phyloP scores from a whole-genome alignment of 2,888 invertebrate genomes.

The Steinernema scapterisci region DNA sequence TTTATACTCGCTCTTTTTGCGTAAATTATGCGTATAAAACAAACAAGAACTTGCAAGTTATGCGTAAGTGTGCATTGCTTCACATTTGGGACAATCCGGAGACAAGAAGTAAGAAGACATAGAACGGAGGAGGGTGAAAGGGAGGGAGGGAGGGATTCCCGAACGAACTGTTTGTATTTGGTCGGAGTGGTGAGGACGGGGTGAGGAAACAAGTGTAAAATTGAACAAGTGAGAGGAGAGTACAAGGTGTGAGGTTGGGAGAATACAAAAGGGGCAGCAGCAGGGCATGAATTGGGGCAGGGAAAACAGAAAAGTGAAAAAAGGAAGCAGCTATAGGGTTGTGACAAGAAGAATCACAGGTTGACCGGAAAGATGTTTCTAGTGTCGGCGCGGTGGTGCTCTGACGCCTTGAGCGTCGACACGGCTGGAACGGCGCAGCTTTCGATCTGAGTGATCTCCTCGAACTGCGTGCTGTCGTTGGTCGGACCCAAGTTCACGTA shows the following conservation, averaged over 20 bases:
- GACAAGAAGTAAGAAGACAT: slow-evolving; percentile 28
- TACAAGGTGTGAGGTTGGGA: slow-evolving; percentile 30
- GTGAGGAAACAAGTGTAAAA: slow-evolving; percentile 40
- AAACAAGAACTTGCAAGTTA: not conserved
- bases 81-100: slow-evolving; percentile 13
- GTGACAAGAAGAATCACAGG: slow-evolving; percentile 16
- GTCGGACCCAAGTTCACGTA: slow-evolving; percentile 46
- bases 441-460: slow-evolving; percentile 42
- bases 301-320: slow-evolving; percentile 30
- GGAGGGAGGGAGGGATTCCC: not conserved
- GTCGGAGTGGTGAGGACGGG: not conserved
- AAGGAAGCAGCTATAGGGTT: slow-evolving; percentile 3
- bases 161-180: slow-evolving; percentile 13
- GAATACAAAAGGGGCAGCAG: not conserved
- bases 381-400: slow-evolving; percentile 10
- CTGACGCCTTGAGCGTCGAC: not conserved
- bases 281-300: slow-evolving; percentile 20
- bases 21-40: slow-evolving; percentile 24
- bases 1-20: slow-evolving; percentile 25
- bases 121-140: slow-evolving; percentile 4
- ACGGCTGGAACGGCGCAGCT: not conserved
- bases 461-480: slow-evolving; percentile 46
- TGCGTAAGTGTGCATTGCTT: not conserved
- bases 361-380: slow-evolving; percentile 29
- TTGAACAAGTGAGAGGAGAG: slow-evolving; percentile 35